Conservation (phyloP, 2,797 vertebrate genomes). For the Graptemys geographica region DNA sequence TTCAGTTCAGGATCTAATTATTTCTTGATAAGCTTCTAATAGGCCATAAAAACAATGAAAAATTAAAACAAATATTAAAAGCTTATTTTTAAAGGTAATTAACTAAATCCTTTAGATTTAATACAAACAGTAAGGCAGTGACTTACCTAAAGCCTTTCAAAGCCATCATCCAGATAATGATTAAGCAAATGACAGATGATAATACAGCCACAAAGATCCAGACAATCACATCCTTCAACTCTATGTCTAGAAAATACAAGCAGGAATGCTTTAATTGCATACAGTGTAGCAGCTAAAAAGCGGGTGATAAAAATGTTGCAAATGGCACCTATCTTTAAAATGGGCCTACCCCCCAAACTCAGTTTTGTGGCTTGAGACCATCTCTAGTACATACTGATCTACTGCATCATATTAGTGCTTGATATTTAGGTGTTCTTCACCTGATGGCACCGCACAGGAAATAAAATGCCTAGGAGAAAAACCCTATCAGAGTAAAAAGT, state of each 20-base stretch:
- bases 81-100: background rate
- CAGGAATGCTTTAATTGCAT: slow-evolving; percentile 42
- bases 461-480: background rate
- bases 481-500: background rate
- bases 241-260: slow-evolving; percentile 82
- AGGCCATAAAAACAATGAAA: background rate
- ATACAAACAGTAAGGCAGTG: background rate
- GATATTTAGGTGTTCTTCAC: background rate
- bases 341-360: background rate
- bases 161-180: slow-evolving; percentile 86
- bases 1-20: background rate
- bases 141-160: slow-evolving; percentile 90
- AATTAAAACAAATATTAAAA: background rate
- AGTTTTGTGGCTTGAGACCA: background rate
- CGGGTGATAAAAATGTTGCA: background rate
- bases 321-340: background rate
- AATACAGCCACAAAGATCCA: slow-evolving; percentile 89
- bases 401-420: background rate
- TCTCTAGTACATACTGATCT: background rate
- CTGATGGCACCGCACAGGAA: slow-evolving; percentile 17
- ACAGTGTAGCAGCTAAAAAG: background rate
- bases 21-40: background rate
- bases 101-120: background rate
- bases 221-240: slow-evolving; percentile 81
- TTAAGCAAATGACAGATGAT: slow-evolving; percentile 85